These are phyloP conservation scores for Marmota monax DNA, from an alignment of 2,113 vertebrate species.

Conservation along the genomic window DNA sequence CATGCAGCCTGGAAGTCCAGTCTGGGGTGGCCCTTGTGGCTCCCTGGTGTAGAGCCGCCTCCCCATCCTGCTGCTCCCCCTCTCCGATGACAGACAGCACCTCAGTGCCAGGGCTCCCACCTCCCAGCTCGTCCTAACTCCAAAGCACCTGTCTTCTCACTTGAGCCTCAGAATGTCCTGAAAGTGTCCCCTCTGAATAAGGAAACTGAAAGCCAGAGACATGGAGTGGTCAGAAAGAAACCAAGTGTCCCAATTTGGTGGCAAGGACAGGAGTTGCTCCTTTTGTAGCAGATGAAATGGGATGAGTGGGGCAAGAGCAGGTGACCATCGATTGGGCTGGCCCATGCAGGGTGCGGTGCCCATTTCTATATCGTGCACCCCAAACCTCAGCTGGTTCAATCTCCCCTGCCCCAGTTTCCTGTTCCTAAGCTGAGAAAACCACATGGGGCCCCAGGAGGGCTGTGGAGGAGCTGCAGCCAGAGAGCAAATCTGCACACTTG, in stretches of 20 bases:
- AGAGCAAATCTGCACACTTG: not conserved
- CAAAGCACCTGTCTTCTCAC: not conserved
- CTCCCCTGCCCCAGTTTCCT: not conserved
- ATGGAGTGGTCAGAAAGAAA: not conserved
- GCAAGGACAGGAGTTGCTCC: not conserved
- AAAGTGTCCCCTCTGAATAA: not conserved
- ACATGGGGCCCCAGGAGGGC: not conserved
- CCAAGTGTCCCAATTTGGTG: fast-evolving
- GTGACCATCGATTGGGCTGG: fast-evolving
- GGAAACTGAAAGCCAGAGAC: not conserved
- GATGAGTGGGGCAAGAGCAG: fast-evolving
- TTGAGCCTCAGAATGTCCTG: not conserved
- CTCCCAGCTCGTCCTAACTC: not conserved
- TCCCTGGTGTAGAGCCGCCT: too few species aligned
- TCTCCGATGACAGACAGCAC: not conserved
- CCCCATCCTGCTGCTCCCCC: not conserved
- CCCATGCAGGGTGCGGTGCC: fast-evolving
- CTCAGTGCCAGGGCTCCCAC: not conserved
- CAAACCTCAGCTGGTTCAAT: not conserved
- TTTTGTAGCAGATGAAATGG: too few species aligned
- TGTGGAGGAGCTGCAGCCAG: fast-evolving
- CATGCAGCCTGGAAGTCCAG: too few species aligned
- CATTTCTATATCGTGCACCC: not conserved
- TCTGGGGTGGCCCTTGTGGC: too few species aligned
- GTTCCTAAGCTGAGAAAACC: not conserved